These are phyloP conservation scores for Mythimna lalbum DNA, from an alignment of 2,888 invertebrate species.

Conservation along the genomic window DNA sequence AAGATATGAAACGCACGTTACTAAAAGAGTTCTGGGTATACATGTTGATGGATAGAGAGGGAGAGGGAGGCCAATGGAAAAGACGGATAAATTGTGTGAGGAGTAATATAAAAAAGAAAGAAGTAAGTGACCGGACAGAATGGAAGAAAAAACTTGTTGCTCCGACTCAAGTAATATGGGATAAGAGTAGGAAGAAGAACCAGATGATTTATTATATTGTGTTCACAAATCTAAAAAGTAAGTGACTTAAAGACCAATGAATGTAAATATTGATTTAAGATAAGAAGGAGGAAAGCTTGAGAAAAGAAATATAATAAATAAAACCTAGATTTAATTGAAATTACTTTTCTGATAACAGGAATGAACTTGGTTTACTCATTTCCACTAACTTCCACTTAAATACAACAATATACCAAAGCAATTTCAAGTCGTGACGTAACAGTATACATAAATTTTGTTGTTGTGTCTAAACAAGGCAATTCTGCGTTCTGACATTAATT, in stretches of 20 bases:
- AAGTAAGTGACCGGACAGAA: no score
- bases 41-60: no score
- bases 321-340: not conserved
- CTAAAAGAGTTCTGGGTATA: no score
- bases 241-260: not conserved
- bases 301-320: no score
- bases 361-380: slow-evolving; percentile 8
- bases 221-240: not conserved
- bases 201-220: no score
- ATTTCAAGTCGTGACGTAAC: slow-evolving; percentile 56
- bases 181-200: no score
- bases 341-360: not conserved
- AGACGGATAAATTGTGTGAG: no score
- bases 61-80: no score
- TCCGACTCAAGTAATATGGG: no score
- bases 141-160: no score
- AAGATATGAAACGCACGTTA: no score
- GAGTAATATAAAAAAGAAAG: no score
- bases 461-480: slow-evolving; percentile 75
- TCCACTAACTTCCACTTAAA: slow-evolving; percentile 26
- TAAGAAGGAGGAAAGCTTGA: not conserved
- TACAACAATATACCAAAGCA: slow-evolving; percentile 48
- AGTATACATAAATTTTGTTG: slow-evolving; percentile 68
- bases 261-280: not conserved
- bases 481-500: slow-evolving; percentile 77